These are phyloP conservation scores for Tachina fera DNA, from an alignment of 2,888 invertebrate genomes.

Conservation along the genomic window DNA sequence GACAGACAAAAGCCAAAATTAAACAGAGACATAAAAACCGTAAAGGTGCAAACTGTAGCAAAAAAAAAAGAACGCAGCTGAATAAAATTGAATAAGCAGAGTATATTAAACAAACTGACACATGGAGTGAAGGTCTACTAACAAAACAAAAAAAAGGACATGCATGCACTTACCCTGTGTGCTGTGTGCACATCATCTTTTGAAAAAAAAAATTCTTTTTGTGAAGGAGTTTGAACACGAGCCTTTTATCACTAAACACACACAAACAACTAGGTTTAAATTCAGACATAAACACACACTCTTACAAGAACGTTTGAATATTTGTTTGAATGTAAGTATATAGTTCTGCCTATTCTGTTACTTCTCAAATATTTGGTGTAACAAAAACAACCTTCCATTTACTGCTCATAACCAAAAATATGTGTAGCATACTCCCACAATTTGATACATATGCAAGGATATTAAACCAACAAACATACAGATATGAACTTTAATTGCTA, in stretches of 20 bases:
- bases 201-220: neutral
- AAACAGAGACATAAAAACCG: conserved; percentile 68
- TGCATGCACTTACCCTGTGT: neutral
- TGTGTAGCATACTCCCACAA: neutral
- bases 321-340: no score
- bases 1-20: conserved; percentile 50
- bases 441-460: conserved; percentile 15
- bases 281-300: conserved; percentile 15
- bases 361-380: conserved; percentile 30
- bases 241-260: conserved; percentile 29
- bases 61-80: conserved; percentile 49
- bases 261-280: conserved; percentile 29
- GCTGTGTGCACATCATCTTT: neutral
- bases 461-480: conserved; percentile 16
- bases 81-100: conserved; percentile 45
- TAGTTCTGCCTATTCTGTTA: conserved; percentile 30
- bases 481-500: no score
- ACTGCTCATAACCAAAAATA: conserved; percentile 34
- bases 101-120: conserved; percentile 48
- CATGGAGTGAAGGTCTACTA: conserved; percentile 31
- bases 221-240: conserved; percentile 37
- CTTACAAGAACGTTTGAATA: neutral
- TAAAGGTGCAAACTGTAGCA: conserved; percentile 68
- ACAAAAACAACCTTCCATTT: conserved; percentile 45
- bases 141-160: conserved; percentile 17